Evolutionary conservation across 1,140 invertebrate genomes (phyloP).

Genomic region (Drosophila nigrodunni): DNA sequence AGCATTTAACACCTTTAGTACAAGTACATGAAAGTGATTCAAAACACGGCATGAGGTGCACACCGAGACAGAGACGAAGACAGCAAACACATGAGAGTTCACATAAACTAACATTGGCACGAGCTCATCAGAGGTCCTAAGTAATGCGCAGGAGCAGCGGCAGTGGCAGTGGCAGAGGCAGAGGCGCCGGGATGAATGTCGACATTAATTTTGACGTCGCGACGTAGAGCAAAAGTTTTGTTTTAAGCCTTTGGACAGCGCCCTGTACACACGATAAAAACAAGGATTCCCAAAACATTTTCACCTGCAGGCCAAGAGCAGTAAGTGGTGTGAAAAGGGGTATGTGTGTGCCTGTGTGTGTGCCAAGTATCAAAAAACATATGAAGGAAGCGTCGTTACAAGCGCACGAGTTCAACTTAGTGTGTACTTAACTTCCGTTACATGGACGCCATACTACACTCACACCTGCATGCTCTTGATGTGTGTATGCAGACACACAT

Average conservation of each 20-base stretch:
- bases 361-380: conserved; percentile 76
- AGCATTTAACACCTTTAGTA: conserved; percentile 68
- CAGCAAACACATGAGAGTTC: conserved; percentile 21
- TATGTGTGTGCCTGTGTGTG: conserved; percentile 26
- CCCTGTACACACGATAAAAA: conserved; percentile 35
- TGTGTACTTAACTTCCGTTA: conserved; percentile 83
- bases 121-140: conserved; percentile 24
- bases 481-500: conserved; percentile 14
- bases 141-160: conserved; percentile 53
- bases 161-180: conserved; percentile 42
- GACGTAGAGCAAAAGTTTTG: conserved; percentile 73
- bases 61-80: background rate
- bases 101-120: conserved; percentile 13
- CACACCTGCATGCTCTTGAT: conserved; percentile 12
- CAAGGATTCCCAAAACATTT: conserved; percentile 65
- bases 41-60: conserved; percentile 19
- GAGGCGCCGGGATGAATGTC: conserved; percentile 50
- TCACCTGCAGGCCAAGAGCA: conserved; percentile 68
- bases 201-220: conserved; percentile 77
- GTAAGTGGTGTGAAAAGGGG: conserved; percentile 19
- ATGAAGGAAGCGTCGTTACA: conserved; percentile 78
- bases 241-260: conserved; percentile 80
- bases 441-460: conserved; percentile 55
- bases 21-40: conserved; percentile 22
- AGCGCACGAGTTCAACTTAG: conserved; percentile 82